Conservation (phyloP, 2,113 vertebrate species). For the Echinops telfairi region DNA sequence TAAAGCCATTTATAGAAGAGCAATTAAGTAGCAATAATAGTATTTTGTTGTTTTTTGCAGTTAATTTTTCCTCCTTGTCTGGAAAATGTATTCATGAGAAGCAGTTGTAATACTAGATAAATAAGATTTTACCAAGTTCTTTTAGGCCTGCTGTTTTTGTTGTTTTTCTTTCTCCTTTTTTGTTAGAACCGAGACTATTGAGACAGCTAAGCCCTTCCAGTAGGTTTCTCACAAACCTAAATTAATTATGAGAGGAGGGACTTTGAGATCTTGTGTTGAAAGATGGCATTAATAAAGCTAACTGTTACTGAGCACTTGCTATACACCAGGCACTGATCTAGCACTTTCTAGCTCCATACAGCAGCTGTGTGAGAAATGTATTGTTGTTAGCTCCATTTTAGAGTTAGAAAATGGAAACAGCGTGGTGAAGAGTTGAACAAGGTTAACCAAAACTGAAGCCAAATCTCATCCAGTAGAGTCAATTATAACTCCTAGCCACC, state of each 20-base stretch:
- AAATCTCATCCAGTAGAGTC: background rate
- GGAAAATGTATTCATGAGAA: conserved; percentile 51
- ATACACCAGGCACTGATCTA: no score
- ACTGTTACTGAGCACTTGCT: no score
- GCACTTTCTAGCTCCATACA: no score
- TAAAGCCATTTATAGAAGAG: background rate
- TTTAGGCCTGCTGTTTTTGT: background rate
- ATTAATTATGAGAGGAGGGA: conserved; percentile 2
- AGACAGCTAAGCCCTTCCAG: background rate
- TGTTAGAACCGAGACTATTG: background rate
- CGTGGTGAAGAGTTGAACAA: background rate
- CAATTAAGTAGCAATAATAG: background rate
- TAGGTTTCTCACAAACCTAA: conserved; percentile 26
- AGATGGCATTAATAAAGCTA: conserved; percentile 32
- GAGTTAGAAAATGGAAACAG: background rate
- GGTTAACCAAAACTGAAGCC: background rate
- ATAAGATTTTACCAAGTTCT: conserved; percentile 45
- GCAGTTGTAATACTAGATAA: conserved; percentile 32
- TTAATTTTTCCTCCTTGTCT: conserved; percentile 39
- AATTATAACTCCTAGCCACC: background rate
- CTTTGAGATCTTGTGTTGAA: conserved; percentile 47
- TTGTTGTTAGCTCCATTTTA: background rate
- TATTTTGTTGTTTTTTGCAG: conserved; percentile 14
- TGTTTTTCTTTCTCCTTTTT: no score
- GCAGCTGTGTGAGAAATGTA: background rate